These are phyloP conservation scores for Regulus satrapa DNA, from an alignment of 2,113 vertebrate genomes.

Conservation along the genomic window DNA sequence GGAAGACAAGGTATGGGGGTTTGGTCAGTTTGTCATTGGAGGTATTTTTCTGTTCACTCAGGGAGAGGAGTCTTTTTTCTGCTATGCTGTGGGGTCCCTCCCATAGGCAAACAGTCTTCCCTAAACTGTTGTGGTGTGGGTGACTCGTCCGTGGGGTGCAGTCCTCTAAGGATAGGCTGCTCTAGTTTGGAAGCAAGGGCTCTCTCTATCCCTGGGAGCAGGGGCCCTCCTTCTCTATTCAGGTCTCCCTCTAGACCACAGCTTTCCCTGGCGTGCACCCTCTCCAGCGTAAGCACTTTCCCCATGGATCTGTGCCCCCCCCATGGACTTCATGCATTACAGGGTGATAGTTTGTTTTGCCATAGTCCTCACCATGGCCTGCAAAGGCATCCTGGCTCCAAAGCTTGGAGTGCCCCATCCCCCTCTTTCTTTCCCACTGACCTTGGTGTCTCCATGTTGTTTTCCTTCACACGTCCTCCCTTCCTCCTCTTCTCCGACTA, in stretches of 20 bases:
- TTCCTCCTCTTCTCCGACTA: background rate
- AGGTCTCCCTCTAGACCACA: background rate
- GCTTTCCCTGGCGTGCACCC: background rate
- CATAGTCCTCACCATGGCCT: background rate
- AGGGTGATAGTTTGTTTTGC: background rate
- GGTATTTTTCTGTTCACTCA: background rate
- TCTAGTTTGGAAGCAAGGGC: background rate
- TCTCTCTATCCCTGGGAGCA: background rate
- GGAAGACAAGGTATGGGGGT: background rate
- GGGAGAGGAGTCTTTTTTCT: background rate
- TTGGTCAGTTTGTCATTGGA: background rate
- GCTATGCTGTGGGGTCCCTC: background rate
- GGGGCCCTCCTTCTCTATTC: no score
- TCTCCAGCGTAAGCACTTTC: background rate
- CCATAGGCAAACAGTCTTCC: background rate
- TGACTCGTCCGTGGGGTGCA: fast-evolving
- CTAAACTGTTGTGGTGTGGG: no score
- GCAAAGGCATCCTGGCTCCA: background rate
- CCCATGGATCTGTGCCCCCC: background rate
- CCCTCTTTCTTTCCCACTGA: background rate
- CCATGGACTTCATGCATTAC: no score
- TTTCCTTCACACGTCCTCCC: background rate
- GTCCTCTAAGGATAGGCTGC: background rate
- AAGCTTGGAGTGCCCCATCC: background rate
- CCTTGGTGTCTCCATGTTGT: background rate